A percentile compares a stretch with the other conserved stretches of the same genome.
Conservation (phyloP, 1,140 invertebrate genomes). For the Plutomurus gul region DNA sequence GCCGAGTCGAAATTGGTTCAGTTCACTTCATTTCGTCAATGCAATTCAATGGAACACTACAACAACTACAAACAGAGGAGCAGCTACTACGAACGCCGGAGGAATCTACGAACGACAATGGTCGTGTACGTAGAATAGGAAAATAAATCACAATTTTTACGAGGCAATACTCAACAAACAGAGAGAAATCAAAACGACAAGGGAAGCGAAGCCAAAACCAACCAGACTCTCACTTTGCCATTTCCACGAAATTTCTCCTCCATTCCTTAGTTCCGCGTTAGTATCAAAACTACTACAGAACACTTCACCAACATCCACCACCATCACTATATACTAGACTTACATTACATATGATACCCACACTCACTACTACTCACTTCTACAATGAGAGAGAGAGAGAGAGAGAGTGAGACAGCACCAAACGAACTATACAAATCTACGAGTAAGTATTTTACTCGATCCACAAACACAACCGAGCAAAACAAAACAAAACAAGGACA, state of each 20-base stretch:
- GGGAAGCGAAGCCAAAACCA: not conserved
- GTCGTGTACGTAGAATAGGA: not conserved
- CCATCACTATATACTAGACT: no score
- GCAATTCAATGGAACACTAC: not conserved
- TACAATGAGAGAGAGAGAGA: no score
- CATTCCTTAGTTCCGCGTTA: constrained; percentile 1
- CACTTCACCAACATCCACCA: no score
- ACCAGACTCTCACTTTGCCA: not conserved
- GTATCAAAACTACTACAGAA: constrained; percentile 20
- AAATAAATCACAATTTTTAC: constrained; percentile 35
- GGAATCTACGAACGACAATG: not conserved
- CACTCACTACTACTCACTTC: no score
- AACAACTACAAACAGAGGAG: not conserved
- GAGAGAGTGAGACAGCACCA: not conserved
- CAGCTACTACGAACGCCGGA: not conserved
- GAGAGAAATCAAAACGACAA: constrained; percentile 24
- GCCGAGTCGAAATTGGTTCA: no score
- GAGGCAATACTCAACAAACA: constrained; percentile 2
- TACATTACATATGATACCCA: no score
- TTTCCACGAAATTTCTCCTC: constrained; percentile 16
- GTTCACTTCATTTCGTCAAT: no score
- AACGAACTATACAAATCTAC: constrained; percentile 18
- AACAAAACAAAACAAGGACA: not conserved
- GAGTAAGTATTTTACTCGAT: no score
- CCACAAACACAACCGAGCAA: not conserved